A percentile compares a stretch with the other conserved stretches of the same genome.
These are phyloP conservation scores for Sesia bembeciformis DNA, from an alignment of 2,888 invertebrate species.

Conservation along the genomic window DNA sequence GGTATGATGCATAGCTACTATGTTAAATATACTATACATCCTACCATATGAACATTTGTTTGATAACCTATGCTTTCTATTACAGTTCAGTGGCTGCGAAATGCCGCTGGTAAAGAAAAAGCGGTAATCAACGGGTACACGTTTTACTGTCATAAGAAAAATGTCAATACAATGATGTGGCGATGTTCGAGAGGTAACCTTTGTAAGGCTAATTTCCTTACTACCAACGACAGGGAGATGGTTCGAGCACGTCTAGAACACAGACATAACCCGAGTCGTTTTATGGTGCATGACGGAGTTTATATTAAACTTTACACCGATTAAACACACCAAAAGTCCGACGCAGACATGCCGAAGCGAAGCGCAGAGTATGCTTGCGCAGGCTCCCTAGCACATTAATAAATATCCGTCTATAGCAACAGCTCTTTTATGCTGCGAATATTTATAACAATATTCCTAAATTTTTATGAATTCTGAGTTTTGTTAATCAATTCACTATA, in stretches of 20 bases:
- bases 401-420: too few relatives aligned
- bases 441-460: too few relatives aligned
- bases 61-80: conserved; percentile 2
- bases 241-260: conserved; percentile 11
- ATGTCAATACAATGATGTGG: conserved; percentile 3
- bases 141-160: conserved; percentile 14
- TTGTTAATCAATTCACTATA: too few relatives aligned
- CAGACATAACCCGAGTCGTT: conserved; percentile 7
- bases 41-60: too few relatives aligned
- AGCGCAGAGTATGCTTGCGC: too few relatives aligned
- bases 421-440: too few relatives aligned
- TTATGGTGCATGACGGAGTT: background rate
- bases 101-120: conserved; percentile 18
- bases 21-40: too few relatives aligned
- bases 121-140: conserved; percentile 21
- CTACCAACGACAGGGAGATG: conserved; percentile 6
- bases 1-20: too few relatives aligned
- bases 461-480: too few relatives aligned
- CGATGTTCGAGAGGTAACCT: conserved; percentile 8
- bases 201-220: conserved; percentile 18
- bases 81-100: conserved; percentile 17
- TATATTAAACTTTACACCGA: background rate
- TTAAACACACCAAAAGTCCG: too few relatives aligned
- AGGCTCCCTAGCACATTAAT: too few relatives aligned
- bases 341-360: too few relatives aligned